Conservation (phyloP, 2,888 invertebrate species). For the Deroplatys truncata region DNA sequence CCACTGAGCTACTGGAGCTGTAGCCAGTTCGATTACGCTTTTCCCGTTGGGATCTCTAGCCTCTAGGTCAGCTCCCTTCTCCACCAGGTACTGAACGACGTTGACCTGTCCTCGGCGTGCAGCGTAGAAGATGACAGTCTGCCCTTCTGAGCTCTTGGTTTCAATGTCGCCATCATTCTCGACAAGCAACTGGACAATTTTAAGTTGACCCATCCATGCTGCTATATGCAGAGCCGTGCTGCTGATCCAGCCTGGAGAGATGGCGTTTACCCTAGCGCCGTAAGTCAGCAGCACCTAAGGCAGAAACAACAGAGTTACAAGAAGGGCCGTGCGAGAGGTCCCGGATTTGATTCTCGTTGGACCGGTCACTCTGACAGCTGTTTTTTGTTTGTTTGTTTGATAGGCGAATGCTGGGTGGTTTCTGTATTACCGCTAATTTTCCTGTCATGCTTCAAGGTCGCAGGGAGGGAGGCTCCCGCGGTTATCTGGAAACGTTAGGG, state of each 20-base stretch:
- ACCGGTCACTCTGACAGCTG: no score
- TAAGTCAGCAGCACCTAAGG: background rate
- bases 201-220: background rate
- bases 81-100: background rate
- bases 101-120: background rate
- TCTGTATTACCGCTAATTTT: no score
- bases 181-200: background rate
- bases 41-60: background rate
- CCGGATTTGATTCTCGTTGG: no score
- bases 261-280: background rate
- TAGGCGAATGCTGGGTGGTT: no score
- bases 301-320: background rate
- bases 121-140: background rate
- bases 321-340: no score
- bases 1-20: background rate
- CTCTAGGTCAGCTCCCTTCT: background rate
- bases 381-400: no score
- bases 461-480: no score
- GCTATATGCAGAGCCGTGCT: background rate
- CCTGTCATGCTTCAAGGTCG: no score
- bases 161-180: background rate
- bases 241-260: background rate
- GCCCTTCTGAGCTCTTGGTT: background rate
- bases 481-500: no score
- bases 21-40: background rate